These are phyloP conservation scores for Geotrypetes seraphini DNA, from an alignment of 2,797 vertebrate genomes.

Conservation along the genomic window DNA sequence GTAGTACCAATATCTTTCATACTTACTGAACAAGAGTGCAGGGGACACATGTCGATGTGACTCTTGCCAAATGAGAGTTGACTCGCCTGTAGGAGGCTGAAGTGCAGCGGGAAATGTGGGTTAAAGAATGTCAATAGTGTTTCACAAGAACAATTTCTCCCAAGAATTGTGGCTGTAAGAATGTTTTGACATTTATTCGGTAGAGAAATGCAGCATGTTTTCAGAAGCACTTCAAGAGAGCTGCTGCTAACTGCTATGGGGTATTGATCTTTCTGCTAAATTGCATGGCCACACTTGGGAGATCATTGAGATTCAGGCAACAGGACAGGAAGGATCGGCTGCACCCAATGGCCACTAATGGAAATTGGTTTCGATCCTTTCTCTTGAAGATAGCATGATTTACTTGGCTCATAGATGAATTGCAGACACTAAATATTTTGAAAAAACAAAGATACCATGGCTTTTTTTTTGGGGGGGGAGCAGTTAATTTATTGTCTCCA, in stretches of 20 bases:
- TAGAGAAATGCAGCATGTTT: constrained; percentile 60
- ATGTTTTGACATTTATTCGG: constrained; percentile 85
- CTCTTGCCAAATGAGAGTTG: constrained; percentile 82
- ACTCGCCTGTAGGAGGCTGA: constrained; percentile 65
- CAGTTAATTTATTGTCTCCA: constrained; percentile 33
- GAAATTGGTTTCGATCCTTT: constrained; percentile 95
- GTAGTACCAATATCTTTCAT: constrained; percentile 48
- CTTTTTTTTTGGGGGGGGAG: no score
- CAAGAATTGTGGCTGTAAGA: constrained; percentile 59
- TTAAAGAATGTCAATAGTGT: constrained; percentile 95
- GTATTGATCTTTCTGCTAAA: constrained; percentile 90
- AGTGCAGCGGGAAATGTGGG: constrained; percentile 67
- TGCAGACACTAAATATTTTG: constrained; percentile 82
- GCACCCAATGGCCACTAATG: constrained; percentile 72
- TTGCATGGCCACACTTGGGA: constrained; percentile 76
- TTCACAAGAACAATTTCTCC: constrained; percentile 89
- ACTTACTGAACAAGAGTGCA: constrained; percentile 41
- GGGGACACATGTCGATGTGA: constrained; percentile 46
- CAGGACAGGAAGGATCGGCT: constrained; percentile 62
- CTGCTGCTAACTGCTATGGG: constrained; percentile 74
- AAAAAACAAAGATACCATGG: constrained; percentile 58
- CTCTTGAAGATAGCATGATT: constrained; percentile 70
- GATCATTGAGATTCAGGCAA: constrained; percentile 74
- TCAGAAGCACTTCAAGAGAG: constrained; percentile 72
- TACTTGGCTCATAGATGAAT: constrained; percentile 71